Conservation (phyloP, 2,888 invertebrate species). For the Chaetogeoica ovagalla region DNA sequence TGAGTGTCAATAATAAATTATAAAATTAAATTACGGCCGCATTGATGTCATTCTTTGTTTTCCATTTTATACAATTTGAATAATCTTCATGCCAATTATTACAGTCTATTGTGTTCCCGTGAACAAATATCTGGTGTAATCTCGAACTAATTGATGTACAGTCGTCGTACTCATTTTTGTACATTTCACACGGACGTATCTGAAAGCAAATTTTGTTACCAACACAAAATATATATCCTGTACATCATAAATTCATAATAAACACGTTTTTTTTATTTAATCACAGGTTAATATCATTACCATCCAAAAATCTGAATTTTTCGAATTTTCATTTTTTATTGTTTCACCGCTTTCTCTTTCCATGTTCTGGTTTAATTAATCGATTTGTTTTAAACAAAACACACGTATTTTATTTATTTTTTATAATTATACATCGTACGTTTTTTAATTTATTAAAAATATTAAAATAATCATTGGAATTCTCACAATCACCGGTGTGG, state of each 20-base stretch:
- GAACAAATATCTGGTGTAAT: conserved; percentile 84
- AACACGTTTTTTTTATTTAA: no score
- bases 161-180: conserved; percentile 79
- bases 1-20: neutral
- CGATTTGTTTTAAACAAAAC: neutral
- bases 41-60: conserved; percentile 65
- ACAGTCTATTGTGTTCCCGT: conserved; percentile 75
- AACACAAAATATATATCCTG: no score
- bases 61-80: conserved; percentile 74
- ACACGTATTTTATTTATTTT: no score
- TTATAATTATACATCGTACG: no score
- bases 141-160: conserved; percentile 75
- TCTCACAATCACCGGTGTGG: no score
- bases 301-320: conserved; percentile 24
- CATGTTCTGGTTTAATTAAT: neutral
- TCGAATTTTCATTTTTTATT: neutral
- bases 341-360: neutral
- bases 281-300: neutral
- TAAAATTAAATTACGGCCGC: conserved; percentile 66
- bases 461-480: no score
- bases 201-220: conserved; percentile 59
- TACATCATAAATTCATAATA: no score
- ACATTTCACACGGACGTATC: conserved; percentile 79
- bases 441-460: no score
- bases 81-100: conserved; percentile 78